Base-by-base conservation (phyloP, 2,888 invertebrate genomes). In the Drosophila rubida region DNA sequence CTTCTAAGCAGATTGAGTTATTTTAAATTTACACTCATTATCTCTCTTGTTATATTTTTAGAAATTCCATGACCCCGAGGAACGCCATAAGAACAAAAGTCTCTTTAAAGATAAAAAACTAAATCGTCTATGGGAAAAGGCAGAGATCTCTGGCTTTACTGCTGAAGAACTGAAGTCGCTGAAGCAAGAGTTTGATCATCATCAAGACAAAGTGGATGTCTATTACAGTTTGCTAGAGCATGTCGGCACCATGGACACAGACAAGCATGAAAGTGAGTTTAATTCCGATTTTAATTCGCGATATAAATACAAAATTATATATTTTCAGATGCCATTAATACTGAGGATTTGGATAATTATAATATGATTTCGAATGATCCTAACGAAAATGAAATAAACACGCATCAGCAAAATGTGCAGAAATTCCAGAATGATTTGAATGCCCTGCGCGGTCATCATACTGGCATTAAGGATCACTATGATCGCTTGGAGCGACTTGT, bases 151-250 rank as follows among this genome's bases (percentile, higher is more conserved):
- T 23, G 98, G 97, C n/a, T 97, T 98, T 89, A 95, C 95, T 19
- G 94, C 94, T 66, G 95, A 96, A 74, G 98, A 98, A 91, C 90
- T 98, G 44, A 93, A 95, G 64, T 94, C 96, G 0, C 91, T 98
- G 13, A 96, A 95, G 88, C 96, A 98, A 90, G 98, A 98, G 92
- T 98, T 98, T 88, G 92, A 93, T 16, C 98, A 98, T 90, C 97
- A 98, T 89, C 97, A 98, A 90, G 96, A 97, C 78, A 98, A 98
- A 92, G 95, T 98, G 50, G 96, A 98, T 90, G 95, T 98, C 88
- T 98, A 97, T 90, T 96, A 97, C 90, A 94, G 95, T 42, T 91
- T 98, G 62, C 93, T 97, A 53, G 94, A 94, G 75, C 95, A 96
- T 82, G 92, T 95, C 27, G 95, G 96, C 76, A 61, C 82, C 1